Base-by-base conservation (phyloP, 2,888 invertebrate species). In the Macrosiphum euphorbiae region DNA sequence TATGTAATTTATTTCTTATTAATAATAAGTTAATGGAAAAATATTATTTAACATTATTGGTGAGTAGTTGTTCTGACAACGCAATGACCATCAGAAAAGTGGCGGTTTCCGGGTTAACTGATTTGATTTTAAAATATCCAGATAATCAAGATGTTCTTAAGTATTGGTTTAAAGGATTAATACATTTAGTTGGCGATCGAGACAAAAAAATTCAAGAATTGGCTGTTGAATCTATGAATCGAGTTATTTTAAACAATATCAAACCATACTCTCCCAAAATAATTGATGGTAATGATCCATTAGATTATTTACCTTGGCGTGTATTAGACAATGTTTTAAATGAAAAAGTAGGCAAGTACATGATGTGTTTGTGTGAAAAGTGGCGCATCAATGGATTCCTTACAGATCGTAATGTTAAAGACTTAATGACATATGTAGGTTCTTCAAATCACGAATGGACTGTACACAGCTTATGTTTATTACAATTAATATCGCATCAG, bases 131-230 rank as follows among this genome's bases (percentile, higher is more conserved):
- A 67, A 61, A 85, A 61, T 94, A 94, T 90, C 94, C 94, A 90
- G 67, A 90, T 67, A 94, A 90, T 94, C 35, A 94, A 90, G 47
- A 90, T 90, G 94, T 94, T 3, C 28, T 94, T 35, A 94, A 94
- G 16, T 90, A 87, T 90, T 94, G 94, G 94, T 94, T 94, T 86
- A 90, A 94, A 35, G 90, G 90, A 86, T 86, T 94, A 67, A 90
- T 94, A 13, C 86, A 94, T 90, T 94, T 94, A 90, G 94, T 94
- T 61, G 94, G 90, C 13, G 94, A 94, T 90, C 94, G 86, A 41
- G 94, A 94, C 24, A 94, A 94, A 90, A 94, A 52, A 90, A 90
- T 94, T 90, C 94, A 94, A 94, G 94, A 94, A 8, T 67, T 94
- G 26, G 50, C 94, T n/a, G 90, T 94, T 67, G 94, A 90, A 24